These are phyloP conservation scores for Argyrosomus regius DNA, from an alignment of 2,797 vertebrate species.

Conservation along the genomic window DNA sequence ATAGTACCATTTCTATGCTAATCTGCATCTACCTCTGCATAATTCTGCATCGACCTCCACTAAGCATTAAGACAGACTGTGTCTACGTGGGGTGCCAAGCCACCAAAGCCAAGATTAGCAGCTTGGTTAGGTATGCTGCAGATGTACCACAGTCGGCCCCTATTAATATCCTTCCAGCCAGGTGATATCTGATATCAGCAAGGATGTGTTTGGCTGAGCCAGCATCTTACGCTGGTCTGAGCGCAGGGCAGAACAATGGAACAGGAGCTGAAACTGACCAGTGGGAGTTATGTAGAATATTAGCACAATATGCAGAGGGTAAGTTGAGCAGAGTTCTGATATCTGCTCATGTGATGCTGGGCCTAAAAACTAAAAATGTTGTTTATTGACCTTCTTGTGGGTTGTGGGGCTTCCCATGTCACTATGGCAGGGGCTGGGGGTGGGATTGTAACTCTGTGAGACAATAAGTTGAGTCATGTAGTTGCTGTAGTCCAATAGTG, in stretches of 20 bases:
- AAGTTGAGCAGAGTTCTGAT: conserved; percentile 24
- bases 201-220: conserved; percentile 40
- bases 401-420: conserved; percentile 71
- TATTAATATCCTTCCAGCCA: conserved; percentile 41
- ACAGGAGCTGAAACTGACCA: conserved; percentile 39
- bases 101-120: conserved; percentile 12
- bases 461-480: conserved; percentile 87
- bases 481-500: conserved; percentile 86
- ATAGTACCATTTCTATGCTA: neutral
- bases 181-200: conserved; percentile 64
- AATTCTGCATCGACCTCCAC: neutral
- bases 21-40: neutral
- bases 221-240: conserved; percentile 21
- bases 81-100: neutral
- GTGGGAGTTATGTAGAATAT: conserved; percentile 32
- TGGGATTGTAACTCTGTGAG: conserved; percentile 51
- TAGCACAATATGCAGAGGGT: conserved; percentile 27
- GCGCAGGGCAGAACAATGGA: conserved; percentile 4
- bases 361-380: neutral
- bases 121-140: conserved; percentile 14
- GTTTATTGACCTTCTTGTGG: conserved; percentile 69
- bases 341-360: neutral
- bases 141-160: conserved; percentile 20
- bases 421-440: conserved; percentile 78
- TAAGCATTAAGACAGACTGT: conserved; percentile 17